A percentile compares a stretch with the other conserved stretches of the same genome.
Evolutionary conservation across 2,113 vertebrate species (phyloP).

Genomic region (Bucco capensis): DNA sequence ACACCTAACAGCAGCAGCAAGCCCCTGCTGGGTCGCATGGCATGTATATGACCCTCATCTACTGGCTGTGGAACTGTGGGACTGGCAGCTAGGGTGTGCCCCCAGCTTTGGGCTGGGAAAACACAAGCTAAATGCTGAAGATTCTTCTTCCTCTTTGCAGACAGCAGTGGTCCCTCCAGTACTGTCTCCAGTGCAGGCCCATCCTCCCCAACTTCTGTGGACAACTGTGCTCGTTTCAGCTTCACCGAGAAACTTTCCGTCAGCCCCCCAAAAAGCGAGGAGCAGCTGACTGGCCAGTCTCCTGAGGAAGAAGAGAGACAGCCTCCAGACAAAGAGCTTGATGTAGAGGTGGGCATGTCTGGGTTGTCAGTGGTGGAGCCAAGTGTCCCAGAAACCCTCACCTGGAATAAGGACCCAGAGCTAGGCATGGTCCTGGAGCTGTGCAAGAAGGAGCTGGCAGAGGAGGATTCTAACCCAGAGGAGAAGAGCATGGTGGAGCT

Average conservation of each 20-base stretch:
- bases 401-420: not conserved
- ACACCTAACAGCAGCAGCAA: not conserved
- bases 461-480: not conserved
- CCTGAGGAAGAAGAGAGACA: not conserved
- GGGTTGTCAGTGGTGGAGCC: not conserved
- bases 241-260: constrained; percentile 83
- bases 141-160: constrained; percentile 73
- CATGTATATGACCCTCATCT: not conserved
- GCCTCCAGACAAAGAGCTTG: not conserved
- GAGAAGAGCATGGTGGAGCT: not conserved
- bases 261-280: constrained; percentile 80
- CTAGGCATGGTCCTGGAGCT: not conserved
- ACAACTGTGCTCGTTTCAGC: constrained; percentile 85
- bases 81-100: not conserved
- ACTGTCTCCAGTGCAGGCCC: constrained; percentile 94
- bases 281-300: constrained; percentile 21
- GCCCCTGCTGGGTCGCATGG: not conserved
- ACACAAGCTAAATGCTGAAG: not conserved
- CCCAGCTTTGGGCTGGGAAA: not conserved
- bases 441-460: not conserved
- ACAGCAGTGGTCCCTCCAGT: constrained; percentile 95
- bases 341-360: fast-evolving
- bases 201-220: constrained; percentile 86
- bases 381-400: not conserved
- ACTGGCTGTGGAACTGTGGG: not conserved